Evolutionary conservation across 2,888 invertebrate species (phyloP).

Genomic region (Lysandra coridon): DNA sequence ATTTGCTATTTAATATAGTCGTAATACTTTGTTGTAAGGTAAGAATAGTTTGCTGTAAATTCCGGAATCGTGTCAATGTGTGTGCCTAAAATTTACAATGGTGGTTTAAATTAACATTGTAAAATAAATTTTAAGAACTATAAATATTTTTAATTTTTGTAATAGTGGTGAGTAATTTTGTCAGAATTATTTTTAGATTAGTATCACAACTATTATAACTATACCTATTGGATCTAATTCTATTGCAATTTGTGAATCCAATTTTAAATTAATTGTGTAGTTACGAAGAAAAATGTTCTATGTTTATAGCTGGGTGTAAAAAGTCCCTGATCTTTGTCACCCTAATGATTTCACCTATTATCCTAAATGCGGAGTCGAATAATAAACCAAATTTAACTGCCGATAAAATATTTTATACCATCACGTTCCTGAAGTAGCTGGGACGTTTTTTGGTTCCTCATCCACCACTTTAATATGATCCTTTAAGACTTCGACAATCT

Average conservation of each 20-base stretch:
- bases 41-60: not conserved
- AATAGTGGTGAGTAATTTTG: not conserved
- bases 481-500: conserved; percentile 5
- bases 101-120: not conserved
- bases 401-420: conserved; percentile 77
- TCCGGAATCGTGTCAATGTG: not conserved
- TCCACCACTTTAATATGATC: conserved; percentile 52
- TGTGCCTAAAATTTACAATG: not conserved
- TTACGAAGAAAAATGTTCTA: conserved; percentile 22
- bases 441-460: conserved; percentile 59
- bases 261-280: conserved; percentile 16
- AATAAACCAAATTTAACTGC: conserved; percentile 73
- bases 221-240: not conserved
- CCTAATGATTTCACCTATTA: conserved; percentile 72
- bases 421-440: conserved; percentile 57
- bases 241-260: not conserved
- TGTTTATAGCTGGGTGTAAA: conserved; percentile 40
- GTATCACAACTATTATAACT: not conserved
- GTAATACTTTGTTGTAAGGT: not conserved
- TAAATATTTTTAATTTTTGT: not conserved
- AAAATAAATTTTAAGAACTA: not conserved
- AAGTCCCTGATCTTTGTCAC: conserved; percentile 59
- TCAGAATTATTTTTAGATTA: not conserved
- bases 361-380: conserved; percentile 67
- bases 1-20: conserved; percentile 3